phyloP scores from a whole-genome alignment of 2,797 vertebrate genomes.

The Poecilia gillii region DNA sequence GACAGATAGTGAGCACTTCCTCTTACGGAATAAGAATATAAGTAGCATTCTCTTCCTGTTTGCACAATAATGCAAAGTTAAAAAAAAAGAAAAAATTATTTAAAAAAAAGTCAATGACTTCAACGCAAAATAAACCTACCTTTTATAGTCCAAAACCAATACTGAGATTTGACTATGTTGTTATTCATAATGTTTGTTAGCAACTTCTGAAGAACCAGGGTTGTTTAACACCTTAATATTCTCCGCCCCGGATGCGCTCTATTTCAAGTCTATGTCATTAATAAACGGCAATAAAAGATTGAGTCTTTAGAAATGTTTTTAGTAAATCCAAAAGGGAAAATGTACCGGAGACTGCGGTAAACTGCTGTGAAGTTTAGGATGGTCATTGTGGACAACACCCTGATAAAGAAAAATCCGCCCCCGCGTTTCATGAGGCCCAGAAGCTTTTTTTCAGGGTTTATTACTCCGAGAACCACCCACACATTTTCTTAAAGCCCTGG shows the following conservation, averaged over 20 bases:
- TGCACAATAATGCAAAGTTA: neutral
- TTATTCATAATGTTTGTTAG: neutral
- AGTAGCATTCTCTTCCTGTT: neutral
- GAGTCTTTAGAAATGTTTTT: neutral
- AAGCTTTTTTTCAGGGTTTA: neutral
- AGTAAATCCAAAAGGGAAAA: neutral
- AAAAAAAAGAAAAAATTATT: too few relatives aligned
- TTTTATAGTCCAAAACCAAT: neutral
- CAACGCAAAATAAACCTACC: neutral
- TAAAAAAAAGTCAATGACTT: neutral
- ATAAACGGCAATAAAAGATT: neutral
- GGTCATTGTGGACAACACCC: neutral
- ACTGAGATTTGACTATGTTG: neutral
- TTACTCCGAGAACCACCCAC: conserved; percentile 7
- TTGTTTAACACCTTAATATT: neutral
- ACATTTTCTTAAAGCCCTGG: neutral
- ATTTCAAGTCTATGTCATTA: neutral
- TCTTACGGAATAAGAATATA: neutral
- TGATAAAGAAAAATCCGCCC: neutral
- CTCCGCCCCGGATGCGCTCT: neutral
- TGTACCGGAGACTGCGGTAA: neutral
- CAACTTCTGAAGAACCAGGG: neutral
- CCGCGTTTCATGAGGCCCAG: neutral
- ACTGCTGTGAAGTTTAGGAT: neutral
- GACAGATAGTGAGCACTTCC: conserved; percentile 20